These are phyloP conservation scores for Zelostemma sp. DNA, from an alignment of 1,140 invertebrate genomes.

Conservation along the genomic window DNA sequence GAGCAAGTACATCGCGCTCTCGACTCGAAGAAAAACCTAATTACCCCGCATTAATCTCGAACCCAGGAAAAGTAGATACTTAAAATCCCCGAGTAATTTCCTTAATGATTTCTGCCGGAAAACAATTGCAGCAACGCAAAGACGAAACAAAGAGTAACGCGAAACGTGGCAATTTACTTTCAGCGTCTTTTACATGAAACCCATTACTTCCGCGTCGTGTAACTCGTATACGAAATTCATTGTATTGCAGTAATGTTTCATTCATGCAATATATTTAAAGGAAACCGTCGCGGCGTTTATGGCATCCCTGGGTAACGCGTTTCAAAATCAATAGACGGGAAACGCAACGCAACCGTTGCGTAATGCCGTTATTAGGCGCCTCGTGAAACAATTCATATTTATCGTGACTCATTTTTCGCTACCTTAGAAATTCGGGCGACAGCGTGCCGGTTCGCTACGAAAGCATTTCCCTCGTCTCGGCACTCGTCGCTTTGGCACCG, in stretches of 20 bases:
- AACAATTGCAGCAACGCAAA: no score
- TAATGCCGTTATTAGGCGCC: not conserved
- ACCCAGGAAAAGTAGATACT: no score
- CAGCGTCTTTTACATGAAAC: not conserved
- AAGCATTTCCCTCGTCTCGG: slow-evolving; percentile 2
- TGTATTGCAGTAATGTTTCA: slow-evolving; percentile 11
- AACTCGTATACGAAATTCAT: slow-evolving; percentile 1
- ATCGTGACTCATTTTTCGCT: not conserved
- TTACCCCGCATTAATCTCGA: no score
- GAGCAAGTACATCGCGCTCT: not conserved
- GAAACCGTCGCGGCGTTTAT: not conserved
- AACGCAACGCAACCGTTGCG: not conserved
- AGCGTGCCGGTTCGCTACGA: slow-evolving; percentile 17
- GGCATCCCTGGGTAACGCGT: not conserved
- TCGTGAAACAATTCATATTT: not conserved
- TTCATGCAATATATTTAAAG: slow-evolving; percentile 12
- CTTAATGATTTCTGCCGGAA: no score
- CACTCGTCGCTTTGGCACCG: slow-evolving; percentile 3
- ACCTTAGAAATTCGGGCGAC: slow-evolving; percentile 17
- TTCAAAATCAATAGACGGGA: not conserved
- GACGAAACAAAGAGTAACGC: not conserved
- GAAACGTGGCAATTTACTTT: not conserved
- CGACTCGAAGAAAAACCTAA: not conserved
- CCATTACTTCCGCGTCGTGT: slow-evolving; percentile 7
- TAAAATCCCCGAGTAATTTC: no score